These are phyloP conservation scores for Decapterus maruadsi DNA, from an alignment of 2,797 vertebrate genomes.

Conservation along the genomic window DNA sequence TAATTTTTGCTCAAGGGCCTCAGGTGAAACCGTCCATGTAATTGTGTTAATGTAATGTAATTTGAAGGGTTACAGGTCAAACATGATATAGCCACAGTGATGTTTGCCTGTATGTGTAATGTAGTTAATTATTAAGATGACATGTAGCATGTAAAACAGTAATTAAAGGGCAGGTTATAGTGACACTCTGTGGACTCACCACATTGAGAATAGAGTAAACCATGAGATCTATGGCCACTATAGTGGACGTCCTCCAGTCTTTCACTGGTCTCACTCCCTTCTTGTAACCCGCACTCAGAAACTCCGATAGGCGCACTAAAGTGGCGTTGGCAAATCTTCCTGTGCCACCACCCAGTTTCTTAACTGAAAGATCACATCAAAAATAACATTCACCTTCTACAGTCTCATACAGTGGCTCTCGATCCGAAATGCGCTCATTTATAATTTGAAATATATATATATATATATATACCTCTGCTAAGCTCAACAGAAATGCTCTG, in stretches of 20 bases:
- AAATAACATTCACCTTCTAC: not conserved
- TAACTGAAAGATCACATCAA: conserved; percentile 64
- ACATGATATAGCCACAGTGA: not conserved
- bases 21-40: not conserved
- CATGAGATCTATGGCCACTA: conserved; percentile 93
- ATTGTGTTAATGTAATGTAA: not conserved
- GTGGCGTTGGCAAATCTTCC: conserved; percentile 81
- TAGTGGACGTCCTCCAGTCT: conserved; percentile 93
- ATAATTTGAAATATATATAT: not conserved
- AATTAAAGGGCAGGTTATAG: not conserved
- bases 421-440: not conserved
- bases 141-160: not conserved
- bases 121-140: not conserved
- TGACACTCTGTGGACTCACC: conserved; percentile 90
- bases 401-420: too few species aligned
- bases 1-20: not conserved
- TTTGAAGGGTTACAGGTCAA: not conserved
- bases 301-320: conserved; percentile 87
- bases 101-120: not conserved
- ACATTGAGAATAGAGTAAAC: conserved; percentile 96
- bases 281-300: conserved; percentile 89
- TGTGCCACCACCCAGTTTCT: conserved; percentile 60
- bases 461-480: not conserved
- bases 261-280: conserved; percentile 92
- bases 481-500: not conserved